A percentile compares a stretch with the other conserved stretches of the same genome.
Evolutionary conservation across 35 echinoderm and acorn worm species (phyloP).

Genomic region (Chiridota heheva): DNA sequence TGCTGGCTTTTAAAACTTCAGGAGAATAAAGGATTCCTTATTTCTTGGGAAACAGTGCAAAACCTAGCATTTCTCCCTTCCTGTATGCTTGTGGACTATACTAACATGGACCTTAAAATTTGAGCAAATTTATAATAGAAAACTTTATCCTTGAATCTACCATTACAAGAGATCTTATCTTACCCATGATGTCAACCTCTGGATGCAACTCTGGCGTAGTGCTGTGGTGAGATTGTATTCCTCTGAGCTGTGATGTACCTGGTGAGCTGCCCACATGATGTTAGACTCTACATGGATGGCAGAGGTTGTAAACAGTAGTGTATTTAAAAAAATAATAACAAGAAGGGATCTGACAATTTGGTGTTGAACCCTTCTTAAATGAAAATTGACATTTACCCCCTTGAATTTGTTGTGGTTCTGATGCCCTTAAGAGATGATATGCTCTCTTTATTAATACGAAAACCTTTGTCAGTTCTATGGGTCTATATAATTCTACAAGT

Average conservation of each 20-base stretch:
- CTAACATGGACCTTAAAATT: too few relatives aligned
- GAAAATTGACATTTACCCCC: neutral
- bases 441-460: neutral
- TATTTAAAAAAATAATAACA: neutral
- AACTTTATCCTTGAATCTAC: too few relatives aligned
- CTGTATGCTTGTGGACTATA: too few relatives aligned
- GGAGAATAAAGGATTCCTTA: too few relatives aligned
- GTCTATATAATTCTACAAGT: too few relatives aligned
- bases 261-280: constrained; percentile 87
- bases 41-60: too few relatives aligned
- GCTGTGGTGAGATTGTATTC: constrained; percentile 87
- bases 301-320: neutral
- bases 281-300: constrained; percentile 56
- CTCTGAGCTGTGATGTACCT: constrained; percentile 96
- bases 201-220: constrained; percentile 68
- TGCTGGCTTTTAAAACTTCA: too few relatives aligned
- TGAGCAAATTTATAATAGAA: too few relatives aligned
- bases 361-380: neutral
- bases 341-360: neutral
- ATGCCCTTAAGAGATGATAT: neutral
- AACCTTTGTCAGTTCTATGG: too few relatives aligned
- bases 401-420: neutral
- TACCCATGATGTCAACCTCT: constrained; percentile 81
- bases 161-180: too few relatives aligned
- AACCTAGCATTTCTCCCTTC: too few relatives aligned